A percentile compares a stretch with the other conserved stretches of the same genome.
These are phyloP conservation scores for Nestor notabilis DNA, from an alignment of 2,113 vertebrate species.

Conservation along the genomic window DNA sequence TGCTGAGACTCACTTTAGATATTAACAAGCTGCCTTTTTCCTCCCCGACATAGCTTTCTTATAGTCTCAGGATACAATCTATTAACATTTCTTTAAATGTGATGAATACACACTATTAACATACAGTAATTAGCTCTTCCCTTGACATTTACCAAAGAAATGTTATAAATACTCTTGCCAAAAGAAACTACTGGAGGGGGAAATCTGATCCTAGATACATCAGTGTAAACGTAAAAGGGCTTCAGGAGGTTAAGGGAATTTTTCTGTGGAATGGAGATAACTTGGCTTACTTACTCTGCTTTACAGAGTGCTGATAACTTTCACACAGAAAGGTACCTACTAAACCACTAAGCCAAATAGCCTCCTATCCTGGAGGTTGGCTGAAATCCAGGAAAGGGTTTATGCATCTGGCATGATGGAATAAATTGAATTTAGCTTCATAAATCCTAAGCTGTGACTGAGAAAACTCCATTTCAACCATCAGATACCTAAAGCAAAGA, in stretches of 20 bases:
- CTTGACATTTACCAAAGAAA: not conserved
- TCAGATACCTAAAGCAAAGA: not conserved
- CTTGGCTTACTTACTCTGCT: not conserved
- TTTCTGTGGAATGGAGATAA: not conserved
- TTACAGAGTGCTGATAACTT: slow-evolving; percentile 14
- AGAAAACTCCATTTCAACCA: not conserved
- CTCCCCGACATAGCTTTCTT: not conserved
- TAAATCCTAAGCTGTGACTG: not conserved
- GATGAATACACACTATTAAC: not conserved
- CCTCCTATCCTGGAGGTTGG: not conserved
- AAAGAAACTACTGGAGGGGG: not conserved
- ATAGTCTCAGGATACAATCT: not conserved
- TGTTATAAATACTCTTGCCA: not conserved
- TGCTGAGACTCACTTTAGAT: not conserved
- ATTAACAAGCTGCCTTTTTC: not conserved
- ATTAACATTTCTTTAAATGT: not conserved
- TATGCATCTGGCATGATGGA: not conserved
- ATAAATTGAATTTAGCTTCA: not conserved
- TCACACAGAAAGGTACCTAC: not conserved
- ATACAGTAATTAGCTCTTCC: not conserved
- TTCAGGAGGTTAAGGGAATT: not conserved
- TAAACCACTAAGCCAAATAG: not conserved
- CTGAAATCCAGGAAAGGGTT: not conserved
- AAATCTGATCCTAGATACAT: not conserved
- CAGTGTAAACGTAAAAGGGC: not conserved